Evolutionary conservation across 2,113 vertebrate species (phyloP), one percentile per base, ranked within the genome.

Genomic region (Ameiurus melas): DNA sequence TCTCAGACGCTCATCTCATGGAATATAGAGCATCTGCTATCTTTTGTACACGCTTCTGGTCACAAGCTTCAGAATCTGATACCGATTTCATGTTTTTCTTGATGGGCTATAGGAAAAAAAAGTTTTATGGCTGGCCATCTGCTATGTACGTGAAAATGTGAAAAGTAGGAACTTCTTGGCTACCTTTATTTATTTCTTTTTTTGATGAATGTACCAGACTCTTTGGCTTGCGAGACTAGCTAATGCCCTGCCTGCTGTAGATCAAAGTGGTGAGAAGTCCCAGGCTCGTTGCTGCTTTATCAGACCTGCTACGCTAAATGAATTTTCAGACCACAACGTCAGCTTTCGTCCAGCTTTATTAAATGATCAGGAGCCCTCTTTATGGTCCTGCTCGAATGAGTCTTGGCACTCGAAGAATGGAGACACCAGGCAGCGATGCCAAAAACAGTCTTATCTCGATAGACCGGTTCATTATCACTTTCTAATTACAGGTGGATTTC

Each of bases 401-500:
- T 90, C 89, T 89, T 93, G 93, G 93, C 93, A 90, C 87, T 25
- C 19, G 62, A 27, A 57, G 84, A 91, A 90, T 90, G 30, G 90
- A 87, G 92, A 91, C 90, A 89, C 27, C 4, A 87, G 36, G 87
- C 90, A 58, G 68, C 70, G 87, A 92, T 92, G 93, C 93, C 93
- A 94, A 93, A 93, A 95, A 91, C 90, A 16, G 88, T 90, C 93
- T 96, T 93, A 92, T 92, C 94, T 95, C 96, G 95, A 97, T 95
- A 93, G 95, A 96, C 92, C 92, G 91, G 91, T 95, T 97, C 94
- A 95, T 97, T 97, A 96, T 95, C 94, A 95, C 94, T 95, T 96
- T 94, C 96, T 97, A 96, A 97, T 96, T 96, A 96, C 94, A 95
- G 94, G 91, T 95, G 95, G 92, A 96, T 95, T 96, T 97, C 95